Evolutionary conservation across 2,888 invertebrate genomes (phyloP).

Genomic region (Macrophya annulata): DNA sequence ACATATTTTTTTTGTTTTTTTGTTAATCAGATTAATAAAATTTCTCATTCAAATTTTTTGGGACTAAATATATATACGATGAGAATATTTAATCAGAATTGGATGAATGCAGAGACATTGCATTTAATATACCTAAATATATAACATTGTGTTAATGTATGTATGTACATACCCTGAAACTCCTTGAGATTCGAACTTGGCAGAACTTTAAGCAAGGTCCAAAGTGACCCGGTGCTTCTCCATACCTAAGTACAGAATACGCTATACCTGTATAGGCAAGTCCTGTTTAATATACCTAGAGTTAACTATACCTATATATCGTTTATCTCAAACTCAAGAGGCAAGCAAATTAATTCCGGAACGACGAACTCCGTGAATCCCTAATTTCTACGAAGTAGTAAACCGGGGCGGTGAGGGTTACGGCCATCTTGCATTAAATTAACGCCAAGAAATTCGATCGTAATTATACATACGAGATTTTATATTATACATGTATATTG

Average conservation of each 20-base stretch:
- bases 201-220: background rate
- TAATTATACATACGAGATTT: no score
- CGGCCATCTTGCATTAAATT: constrained; percentile 43
- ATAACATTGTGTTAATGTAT: no score
- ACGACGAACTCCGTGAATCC: constrained; percentile 46
- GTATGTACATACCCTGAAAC: background rate
- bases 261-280: background rate
- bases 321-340: constrained; percentile 7
- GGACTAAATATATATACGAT: no score
- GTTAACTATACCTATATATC: background rate
- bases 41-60: no score
- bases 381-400: background rate
- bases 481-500: no score
- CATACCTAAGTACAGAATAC: background rate
- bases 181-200: background rate
- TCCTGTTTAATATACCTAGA: no score
- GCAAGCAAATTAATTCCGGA: constrained; percentile 32
- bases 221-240: background rate
- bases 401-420: background rate
- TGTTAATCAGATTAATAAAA: no score
- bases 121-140: no score
- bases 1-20: no score
- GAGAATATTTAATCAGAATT: background rate
- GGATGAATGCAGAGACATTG: background rate
- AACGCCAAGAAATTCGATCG: background rate